Evolutionary conservation across 2,888 invertebrate species (phyloP).

Genomic region (Diadromus collaris): DNA sequence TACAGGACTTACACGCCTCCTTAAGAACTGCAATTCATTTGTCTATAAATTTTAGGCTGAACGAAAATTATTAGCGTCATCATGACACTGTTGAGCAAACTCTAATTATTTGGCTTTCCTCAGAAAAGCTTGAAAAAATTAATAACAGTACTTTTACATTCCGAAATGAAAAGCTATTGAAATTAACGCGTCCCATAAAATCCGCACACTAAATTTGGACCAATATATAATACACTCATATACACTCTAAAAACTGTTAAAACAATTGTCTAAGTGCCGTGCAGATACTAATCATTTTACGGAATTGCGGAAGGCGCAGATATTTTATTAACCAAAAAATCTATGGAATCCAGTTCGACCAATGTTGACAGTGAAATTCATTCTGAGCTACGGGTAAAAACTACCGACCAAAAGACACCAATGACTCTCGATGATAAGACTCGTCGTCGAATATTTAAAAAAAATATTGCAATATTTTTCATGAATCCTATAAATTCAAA

Average conservation of each 20-base stretch:
- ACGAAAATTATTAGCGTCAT: too few relatives aligned
- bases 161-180: not conserved
- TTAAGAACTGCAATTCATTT: too few relatives aligned
- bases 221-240: constrained; percentile 48
- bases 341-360: constrained; percentile 42
- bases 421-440: constrained; percentile 11
- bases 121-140: not conserved
- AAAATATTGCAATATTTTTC: constrained; percentile 21
- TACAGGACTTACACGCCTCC: too few relatives aligned
- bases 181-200: not conserved
- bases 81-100: too few relatives aligned
- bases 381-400: constrained; percentile 33
- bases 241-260: constrained; percentile 32
- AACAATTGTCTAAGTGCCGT: not conserved
- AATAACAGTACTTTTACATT: not conserved
- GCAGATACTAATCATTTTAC: constrained; percentile 11
- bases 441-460: not conserved
- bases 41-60: too few relatives aligned
- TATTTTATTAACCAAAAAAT: constrained; percentile 18
- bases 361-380: constrained; percentile 40
- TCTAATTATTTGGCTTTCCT: too few relatives aligned
- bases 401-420: constrained; percentile 43
- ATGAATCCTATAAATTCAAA: constrained; percentile 38
- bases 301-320: not conserved
- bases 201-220: constrained; percentile 53